phyloP scores from a whole-genome alignment of 2,888 invertebrate genomes.

The Sussaba pulchella region DNA sequence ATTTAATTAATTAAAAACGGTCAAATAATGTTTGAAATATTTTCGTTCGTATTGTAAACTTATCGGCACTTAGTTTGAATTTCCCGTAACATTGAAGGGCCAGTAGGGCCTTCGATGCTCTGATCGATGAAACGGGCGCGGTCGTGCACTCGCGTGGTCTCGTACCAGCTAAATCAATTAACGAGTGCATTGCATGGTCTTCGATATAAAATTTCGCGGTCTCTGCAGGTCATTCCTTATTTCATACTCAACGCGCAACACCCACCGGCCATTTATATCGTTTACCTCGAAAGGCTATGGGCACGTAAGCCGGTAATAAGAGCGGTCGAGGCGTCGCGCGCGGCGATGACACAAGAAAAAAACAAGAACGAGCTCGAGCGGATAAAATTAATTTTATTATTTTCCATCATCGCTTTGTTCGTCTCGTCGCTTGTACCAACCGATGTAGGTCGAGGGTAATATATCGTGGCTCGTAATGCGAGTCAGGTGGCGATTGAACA shows the following conservation, averaged over 20 bases:
- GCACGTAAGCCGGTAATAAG: too few species aligned
- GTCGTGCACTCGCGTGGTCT: not conserved
- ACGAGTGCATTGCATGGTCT: constrained; percentile 62
- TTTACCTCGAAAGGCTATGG: not conserved
- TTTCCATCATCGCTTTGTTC: not conserved
- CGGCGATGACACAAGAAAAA: not conserved
- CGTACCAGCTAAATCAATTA: constrained; percentile 59
- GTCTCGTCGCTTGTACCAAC: not conserved
- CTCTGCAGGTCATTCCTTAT: constrained; percentile 1
- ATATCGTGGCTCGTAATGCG: not conserved
- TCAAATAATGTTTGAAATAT: too few species aligned
- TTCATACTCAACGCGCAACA: not conserved
- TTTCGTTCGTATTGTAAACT: too few species aligned
- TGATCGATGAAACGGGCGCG: not conserved
- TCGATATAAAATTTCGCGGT: constrained; percentile 60
- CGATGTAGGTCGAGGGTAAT: constrained; percentile 20
- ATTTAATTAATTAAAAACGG: too few species aligned
- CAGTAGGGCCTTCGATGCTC: not conserved
- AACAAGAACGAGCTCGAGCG: not conserved
- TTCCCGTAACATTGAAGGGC: constrained; percentile 33
- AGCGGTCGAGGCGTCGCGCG: too few species aligned
- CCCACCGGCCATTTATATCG: not conserved
- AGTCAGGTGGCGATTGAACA: not conserved
- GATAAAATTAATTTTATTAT: constrained; percentile 28
- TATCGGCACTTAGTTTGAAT: constrained; percentile 1